phyloP scores from a whole-genome alignment of 2,888 invertebrate genomes.

The Cerastis leucographa region DNA sequence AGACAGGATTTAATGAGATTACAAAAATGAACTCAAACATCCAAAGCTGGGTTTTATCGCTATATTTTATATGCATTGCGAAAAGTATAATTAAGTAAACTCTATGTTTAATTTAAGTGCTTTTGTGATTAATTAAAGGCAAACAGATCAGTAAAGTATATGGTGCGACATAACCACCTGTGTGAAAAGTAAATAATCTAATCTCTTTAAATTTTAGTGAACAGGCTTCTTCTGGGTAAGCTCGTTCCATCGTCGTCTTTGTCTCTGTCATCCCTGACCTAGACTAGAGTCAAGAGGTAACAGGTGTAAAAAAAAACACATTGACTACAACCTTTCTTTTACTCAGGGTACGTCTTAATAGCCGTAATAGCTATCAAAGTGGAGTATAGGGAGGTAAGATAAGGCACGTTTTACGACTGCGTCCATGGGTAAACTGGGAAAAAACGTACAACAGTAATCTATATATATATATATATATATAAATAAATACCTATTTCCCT shows the following conservation, averaged over 20 bases:
- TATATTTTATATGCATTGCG: slow-evolving; percentile 4
- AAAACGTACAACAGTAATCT: slow-evolving; percentile 13
- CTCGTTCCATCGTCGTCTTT: too few species aligned
- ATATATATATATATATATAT: too few species aligned
- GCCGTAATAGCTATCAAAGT: slow-evolving; percentile 5
- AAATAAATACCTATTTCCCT: too few species aligned
- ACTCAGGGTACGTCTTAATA: slow-evolving; percentile 1
- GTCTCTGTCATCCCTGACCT: too few species aligned
- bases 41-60: background rate
- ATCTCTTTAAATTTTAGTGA: too few species aligned
- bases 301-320: too few species aligned
- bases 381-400: slow-evolving; percentile 5
- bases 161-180: background rate
- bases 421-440: background rate
- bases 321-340: background rate
- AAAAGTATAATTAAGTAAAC: background rate
- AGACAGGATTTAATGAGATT: slow-evolving; percentile 5
- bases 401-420: slow-evolving; percentile 14
- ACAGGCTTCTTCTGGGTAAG: too few species aligned
- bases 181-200: background rate
- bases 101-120: background rate
- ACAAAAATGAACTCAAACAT: slow-evolving; percentile 4
- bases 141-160: background rate
- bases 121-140: background rate
- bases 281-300: too few species aligned